phyloP scores from a whole-genome alignment of 2,888 invertebrate genomes.

The Cheilosia soror region DNA sequence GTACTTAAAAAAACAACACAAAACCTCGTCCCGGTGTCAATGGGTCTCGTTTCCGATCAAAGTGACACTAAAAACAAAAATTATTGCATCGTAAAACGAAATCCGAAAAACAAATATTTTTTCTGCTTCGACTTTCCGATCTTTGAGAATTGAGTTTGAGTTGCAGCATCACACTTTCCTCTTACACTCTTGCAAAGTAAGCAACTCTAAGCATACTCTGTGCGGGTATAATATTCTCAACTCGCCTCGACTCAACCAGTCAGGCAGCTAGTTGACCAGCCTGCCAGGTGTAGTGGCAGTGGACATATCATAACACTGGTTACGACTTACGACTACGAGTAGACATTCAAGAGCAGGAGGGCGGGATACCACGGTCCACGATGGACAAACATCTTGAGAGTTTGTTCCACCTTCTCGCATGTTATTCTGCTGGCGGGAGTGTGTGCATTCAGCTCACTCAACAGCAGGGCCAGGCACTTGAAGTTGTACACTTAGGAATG shows the following conservation, averaged over 20 bases:
- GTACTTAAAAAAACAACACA: conserved; percentile 60
- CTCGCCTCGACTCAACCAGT: conserved; percentile 46
- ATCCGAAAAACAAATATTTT: conserved; percentile 75
- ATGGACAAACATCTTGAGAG: conserved; percentile 57
- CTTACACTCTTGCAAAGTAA: conserved; percentile 62
- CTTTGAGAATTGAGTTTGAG: conserved; percentile 17
- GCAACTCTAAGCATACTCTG: conserved; percentile 55
- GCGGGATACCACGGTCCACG: conserved; percentile 42
- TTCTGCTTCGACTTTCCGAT: conserved; percentile 42
- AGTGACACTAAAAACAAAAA: conserved; percentile 74
- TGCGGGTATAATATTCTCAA: conserved; percentile 2
- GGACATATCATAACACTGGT: conserved; percentile 71
- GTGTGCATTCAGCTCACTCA: conserved; percentile 24
- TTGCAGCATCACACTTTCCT: conserved; percentile 65
- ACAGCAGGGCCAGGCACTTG: conserved; percentile 13
- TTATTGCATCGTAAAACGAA: conserved; percentile 75
- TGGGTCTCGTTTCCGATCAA: conserved; percentile 70
- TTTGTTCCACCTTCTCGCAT: conserved; percentile 57
- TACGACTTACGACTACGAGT: conserved; percentile 26
- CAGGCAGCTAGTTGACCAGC: conserved; percentile 63
- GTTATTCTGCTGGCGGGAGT: conserved; percentile 6
- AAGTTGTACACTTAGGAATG: conserved; percentile 36
- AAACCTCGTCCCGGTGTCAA: conserved; percentile 54
- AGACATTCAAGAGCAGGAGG: conserved; percentile 60
- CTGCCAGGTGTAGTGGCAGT: conserved; percentile 70